These are phyloP conservation scores for Paedocypris sp. DNA, from an alignment of 2,113 vertebrate genomes.

Conservation along the genomic window DNA sequence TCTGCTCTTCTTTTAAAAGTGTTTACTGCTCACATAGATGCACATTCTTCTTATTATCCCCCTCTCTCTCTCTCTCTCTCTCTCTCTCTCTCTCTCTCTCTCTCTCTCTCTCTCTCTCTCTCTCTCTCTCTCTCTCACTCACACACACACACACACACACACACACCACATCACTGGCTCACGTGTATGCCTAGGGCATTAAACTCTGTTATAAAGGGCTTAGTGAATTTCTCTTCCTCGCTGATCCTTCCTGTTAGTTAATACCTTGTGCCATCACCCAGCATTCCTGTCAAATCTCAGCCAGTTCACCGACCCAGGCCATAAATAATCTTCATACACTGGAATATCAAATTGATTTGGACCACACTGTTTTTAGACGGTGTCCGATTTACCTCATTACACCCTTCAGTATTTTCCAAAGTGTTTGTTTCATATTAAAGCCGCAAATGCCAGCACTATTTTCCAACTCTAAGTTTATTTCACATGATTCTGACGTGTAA, in stretches of 20 bases:
- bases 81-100: not conserved
- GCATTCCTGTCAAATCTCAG: not conserved
- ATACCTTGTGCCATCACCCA: not conserved
- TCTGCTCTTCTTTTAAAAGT: too few species aligned
- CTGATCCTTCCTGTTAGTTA: conserved; percentile 22
- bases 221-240: not conserved
- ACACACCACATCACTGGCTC: not conserved
- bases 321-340: not conserved
- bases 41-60: too few species aligned
- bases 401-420: not conserved
- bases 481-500: too few species aligned
- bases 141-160: too few species aligned
- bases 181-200: not conserved
- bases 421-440: too few species aligned
- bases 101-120: conserved; percentile 1
- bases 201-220: conserved; percentile 4
- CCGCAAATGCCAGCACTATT: too few species aligned
- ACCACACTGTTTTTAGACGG: not conserved
- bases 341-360: not conserved
- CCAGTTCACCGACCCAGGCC: not conserved
- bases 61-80: too few species aligned
- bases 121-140: not conserved
- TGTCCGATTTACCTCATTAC: not conserved
- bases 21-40: too few species aligned
- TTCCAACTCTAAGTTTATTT: too few species aligned